Evolutionary conservation across 2,797 vertebrate species (phyloP).

Genomic region (Helarctos malayanus): DNA sequence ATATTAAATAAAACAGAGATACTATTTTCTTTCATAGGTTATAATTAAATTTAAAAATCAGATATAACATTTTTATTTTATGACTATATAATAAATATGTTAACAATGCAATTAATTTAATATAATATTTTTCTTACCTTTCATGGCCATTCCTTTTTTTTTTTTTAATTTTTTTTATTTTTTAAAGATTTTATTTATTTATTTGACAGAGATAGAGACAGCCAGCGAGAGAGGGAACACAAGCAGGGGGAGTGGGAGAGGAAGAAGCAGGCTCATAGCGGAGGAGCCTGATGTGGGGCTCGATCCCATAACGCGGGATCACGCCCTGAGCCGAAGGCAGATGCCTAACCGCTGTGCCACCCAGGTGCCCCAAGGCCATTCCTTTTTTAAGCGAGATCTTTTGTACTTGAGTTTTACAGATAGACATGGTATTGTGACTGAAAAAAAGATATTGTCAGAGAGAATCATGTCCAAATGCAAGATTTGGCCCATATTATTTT

Average conservation of each 20-base stretch:
- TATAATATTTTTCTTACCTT: not conserved
- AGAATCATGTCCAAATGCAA: not conserved
- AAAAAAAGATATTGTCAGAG: not conserved
- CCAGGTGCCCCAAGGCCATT: not conserved
- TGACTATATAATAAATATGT: not conserved
- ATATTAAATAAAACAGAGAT: not conserved
- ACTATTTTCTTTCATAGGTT: not conserved
- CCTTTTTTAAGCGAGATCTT: not conserved
- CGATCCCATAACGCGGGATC: too few species aligned
- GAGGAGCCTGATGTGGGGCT: too few species aligned
- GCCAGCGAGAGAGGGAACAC: too few species aligned
- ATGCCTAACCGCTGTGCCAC: too few species aligned
- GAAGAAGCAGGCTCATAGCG: too few species aligned
- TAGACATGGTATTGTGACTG: not conserved
- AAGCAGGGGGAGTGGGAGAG: too few species aligned
- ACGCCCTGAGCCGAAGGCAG: too few species aligned
- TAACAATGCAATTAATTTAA: not conserved
- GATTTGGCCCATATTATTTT: not conserved
- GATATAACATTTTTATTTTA: not conserved
- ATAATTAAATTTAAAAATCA: not conserved
- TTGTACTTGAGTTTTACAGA: not conserved
- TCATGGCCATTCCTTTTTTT: not conserved
- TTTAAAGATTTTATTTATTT: too few species aligned
- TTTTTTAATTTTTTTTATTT: too few species aligned
- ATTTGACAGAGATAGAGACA: too few species aligned